These are phyloP conservation scores for Antechinus stuartii DNA, from an alignment of 2,113 vertebrate species.

Conservation along the genomic window DNA sequence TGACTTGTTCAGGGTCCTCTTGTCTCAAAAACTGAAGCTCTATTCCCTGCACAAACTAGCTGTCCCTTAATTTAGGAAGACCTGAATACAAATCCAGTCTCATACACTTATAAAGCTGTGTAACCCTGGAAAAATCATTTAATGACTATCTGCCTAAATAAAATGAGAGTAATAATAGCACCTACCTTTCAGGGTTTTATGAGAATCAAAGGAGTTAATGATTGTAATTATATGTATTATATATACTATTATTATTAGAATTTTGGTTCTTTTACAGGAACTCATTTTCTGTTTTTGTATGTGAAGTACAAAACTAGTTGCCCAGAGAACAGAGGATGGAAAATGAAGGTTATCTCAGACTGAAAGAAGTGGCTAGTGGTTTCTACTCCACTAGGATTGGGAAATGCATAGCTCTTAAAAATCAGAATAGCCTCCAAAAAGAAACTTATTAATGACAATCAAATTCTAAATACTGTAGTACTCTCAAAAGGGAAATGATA, in stretches of 20 bases:
- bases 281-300: not conserved
- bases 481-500: not conserved
- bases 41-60: not conserved
- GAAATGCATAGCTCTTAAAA: conserved; percentile 11
- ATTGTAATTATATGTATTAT: not conserved
- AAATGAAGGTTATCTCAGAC: conserved; percentile 29
- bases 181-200: not conserved
- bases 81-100: not conserved
- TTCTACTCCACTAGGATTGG: conserved; percentile 36
- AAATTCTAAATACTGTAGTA: not conserved
- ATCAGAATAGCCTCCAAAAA: conserved; percentile 19
- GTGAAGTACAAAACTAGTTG: not conserved
- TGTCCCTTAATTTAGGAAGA: not conserved
- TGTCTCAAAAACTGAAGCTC: too few species aligned
- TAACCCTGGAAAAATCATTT: not conserved
- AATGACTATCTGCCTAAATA: not conserved
- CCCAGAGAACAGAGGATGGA: conserved; percentile 46
- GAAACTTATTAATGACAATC: conserved; percentile 30
- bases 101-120: not conserved
- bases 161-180: not conserved
- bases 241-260: not conserved
- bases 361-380: not conserved
- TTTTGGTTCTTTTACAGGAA: not conserved
- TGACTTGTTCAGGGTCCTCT: not conserved
- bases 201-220: not conserved